Base-by-base conservation (phyloP, 2,113 vertebrate genomes). In the Chaetodon auriga region DNA sequence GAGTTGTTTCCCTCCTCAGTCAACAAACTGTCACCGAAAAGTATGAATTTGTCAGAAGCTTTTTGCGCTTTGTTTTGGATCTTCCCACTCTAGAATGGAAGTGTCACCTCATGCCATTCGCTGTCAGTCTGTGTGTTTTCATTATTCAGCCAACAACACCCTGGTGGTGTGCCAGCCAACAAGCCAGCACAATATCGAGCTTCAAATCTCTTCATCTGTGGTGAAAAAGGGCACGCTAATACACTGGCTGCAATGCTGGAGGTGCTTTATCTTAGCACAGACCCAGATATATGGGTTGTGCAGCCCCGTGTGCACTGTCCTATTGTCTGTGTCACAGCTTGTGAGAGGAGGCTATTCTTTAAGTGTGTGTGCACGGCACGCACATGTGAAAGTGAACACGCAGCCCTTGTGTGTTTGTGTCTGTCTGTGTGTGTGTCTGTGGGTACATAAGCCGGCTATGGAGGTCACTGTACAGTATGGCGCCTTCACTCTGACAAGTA, bases 381-480 rank as follows among this genome's bases (percentile, higher is more conserved):
- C 87, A 82, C 78, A 89, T 83, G 82, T 71, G 62, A 87, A 84
- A 81, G 81, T 57, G 83, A 87, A 81, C 68, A 88, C 72, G 55
- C 61, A 86, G 74, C 81, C 61, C 41, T 23, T 21, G 62, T 76
- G 62, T 78, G 60, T 72, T 25, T 75, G 70, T 77, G 75, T 86
- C 35, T 75, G 75, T 86, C 35, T 64, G 23, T 7, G 75, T 66
- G 78, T 82, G 43, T 68, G 38, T 85, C 35, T 82, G 73, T 79
- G 83, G 83, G 86, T 89, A 84, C 90, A 87, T 92, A 89, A 88
- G 88, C 87, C 58, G 77, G 87, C 85, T 75, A 90, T 92, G 92
- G 94, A 95, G 93, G 93, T 94, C 93, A 94, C 91, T 65, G 86
- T 94, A 92, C 94, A 95, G 92, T 95, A 94, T 93, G 92, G 93